These are phyloP conservation scores for Mizuhopecten yessoensis DNA, from an alignment of 1,140 invertebrate genomes.

Conservation along the genomic window DNA sequence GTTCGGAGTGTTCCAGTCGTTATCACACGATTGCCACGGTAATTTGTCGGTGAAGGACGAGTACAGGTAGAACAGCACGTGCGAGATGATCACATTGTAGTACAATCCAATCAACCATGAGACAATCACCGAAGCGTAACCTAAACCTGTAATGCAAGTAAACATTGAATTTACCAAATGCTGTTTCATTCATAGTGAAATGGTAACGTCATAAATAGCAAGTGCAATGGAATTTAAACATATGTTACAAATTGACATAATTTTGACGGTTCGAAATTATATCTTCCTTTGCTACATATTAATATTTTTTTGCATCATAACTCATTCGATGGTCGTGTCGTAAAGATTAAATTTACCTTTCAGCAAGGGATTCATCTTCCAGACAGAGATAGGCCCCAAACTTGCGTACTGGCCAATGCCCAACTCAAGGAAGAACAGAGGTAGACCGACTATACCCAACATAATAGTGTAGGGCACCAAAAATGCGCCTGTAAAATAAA, in stretches of 20 bases:
- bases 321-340: background rate
- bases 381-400: conserved; percentile 82
- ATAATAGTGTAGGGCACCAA: conserved; percentile 86
- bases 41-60: conserved; percentile 81
- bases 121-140: conserved; percentile 92
- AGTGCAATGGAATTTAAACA: too few relatives aligned
- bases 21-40: conserved; percentile 84
- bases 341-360: conserved; percentile 79
- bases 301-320: too few relatives aligned
- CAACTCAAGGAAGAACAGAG: conserved; percentile 84
- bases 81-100: conserved; percentile 84
- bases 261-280: too few relatives aligned
- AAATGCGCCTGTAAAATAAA: conserved; percentile 85
- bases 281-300: too few relatives aligned
- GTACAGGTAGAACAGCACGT: conserved; percentile 82
- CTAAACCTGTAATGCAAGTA: conserved; percentile 88
- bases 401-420: conserved; percentile 83
- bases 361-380: conserved; percentile 83
- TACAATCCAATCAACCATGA: conserved; percentile 90
- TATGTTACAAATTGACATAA: too few relatives aligned
- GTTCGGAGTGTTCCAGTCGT: conserved; percentile 83
- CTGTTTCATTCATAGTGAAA: too few relatives aligned
- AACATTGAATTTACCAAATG: background rate
- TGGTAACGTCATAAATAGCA: too few relatives aligned
- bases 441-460: conserved; percentile 85